phyloP scores from a whole-genome alignment of 2,113 vertebrate genomes.

The Dermatemys mawii region DNA sequence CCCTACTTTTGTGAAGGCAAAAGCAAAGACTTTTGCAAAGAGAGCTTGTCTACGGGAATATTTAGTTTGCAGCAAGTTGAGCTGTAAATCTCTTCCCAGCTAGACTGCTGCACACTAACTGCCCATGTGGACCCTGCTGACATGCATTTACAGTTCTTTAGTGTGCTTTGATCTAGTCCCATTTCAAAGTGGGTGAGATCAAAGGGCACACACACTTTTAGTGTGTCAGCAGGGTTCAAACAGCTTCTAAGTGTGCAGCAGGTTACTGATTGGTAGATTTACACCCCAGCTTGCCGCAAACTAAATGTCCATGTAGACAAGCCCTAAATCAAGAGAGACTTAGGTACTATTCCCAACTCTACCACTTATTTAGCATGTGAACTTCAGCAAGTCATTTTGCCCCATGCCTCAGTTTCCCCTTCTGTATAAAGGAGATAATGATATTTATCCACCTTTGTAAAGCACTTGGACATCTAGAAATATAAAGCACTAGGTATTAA shows the following conservation, averaged over 20 bases:
- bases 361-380: not conserved
- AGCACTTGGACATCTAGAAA: not conserved
- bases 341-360: fast-evolving
- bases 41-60: not conserved
- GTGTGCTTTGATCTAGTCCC: not conserved
- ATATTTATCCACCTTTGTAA: not conserved
- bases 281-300: too few relatives aligned
- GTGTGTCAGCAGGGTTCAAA: too few relatives aligned
- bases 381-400: not conserved
- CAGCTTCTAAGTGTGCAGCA: too few relatives aligned
- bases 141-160: not conserved
- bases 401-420: not conserved
- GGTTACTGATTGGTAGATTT: too few relatives aligned
- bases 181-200: too few relatives aligned
- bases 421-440: not conserved
- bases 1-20: not conserved
- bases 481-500: not conserved
- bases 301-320: not conserved
- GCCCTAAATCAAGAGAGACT: not conserved
- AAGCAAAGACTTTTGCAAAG: not conserved
- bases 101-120: not conserved
- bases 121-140: not conserved
- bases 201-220: too few relatives aligned
- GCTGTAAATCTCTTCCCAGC: not conserved
- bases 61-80: not conserved